Evolutionary conservation across 2,797 vertebrate species (phyloP).

Genomic region (Gymnoscopelus microlampas): DNA sequence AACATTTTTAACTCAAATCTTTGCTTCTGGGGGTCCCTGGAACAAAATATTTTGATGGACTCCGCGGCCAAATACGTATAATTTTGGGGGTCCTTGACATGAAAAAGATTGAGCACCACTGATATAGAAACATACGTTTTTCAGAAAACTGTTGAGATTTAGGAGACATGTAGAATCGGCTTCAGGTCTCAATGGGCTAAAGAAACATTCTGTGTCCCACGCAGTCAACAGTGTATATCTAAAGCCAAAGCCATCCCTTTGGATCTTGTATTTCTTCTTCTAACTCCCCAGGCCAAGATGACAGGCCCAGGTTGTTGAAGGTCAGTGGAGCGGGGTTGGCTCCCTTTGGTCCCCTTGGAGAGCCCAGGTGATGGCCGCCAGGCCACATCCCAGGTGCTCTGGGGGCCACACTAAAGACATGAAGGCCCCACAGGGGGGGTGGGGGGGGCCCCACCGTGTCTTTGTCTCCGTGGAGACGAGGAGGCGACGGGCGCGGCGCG

Average conservation of each 20-base stretch:
- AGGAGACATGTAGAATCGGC: too few relatives aligned
- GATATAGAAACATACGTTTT: too few relatives aligned
- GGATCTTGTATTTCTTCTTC: constrained; percentile 55
- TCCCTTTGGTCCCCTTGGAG: constrained; percentile 66
- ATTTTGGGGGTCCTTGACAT: too few relatives aligned
- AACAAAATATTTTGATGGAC: too few relatives aligned
- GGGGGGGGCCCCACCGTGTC: too few relatives aligned
- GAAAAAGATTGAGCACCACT: too few relatives aligned
- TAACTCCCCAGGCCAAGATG: constrained; percentile 69
- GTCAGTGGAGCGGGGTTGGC: constrained; percentile 72
- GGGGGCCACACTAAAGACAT: constrained; percentile 70
- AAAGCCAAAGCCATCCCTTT: constrained; percentile 60
- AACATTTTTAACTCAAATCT: too few relatives aligned
- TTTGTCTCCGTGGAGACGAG: constrained; percentile 77
- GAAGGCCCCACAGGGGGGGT: constrained; percentile 68
- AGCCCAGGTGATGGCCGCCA: constrained; percentile 75
- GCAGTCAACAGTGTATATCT: constrained; percentile 66
- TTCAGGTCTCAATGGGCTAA: too few relatives aligned
- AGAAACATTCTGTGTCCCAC: constrained; percentile 49
- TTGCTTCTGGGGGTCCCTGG: too few relatives aligned
- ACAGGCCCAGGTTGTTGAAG: constrained; percentile 81
- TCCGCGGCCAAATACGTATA: too few relatives aligned
- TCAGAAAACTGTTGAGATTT: too few relatives aligned
- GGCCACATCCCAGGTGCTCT: constrained; percentile 72
- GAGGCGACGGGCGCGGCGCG: constrained; percentile 76